phyloP scores from a whole-genome alignment of 2,888 invertebrate genomes.

The Caenorhabditis panamensis region DNA sequence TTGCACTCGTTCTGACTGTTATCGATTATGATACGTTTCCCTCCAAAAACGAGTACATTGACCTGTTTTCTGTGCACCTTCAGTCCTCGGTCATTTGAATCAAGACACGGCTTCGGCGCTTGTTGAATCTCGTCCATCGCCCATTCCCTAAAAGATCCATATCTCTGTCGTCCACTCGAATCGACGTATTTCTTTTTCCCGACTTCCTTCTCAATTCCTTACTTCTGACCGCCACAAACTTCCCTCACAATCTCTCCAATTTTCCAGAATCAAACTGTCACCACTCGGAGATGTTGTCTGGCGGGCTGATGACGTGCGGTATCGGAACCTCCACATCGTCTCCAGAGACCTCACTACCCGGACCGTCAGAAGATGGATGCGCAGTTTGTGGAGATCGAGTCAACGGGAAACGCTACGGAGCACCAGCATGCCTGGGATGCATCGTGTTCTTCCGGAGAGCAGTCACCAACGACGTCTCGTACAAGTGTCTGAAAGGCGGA shows the following conservation, averaged over 20 bases:
- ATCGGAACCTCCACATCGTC: conserved; percentile 14
- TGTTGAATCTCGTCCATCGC: neutral
- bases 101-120: neutral
- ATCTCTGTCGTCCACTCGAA: neutral
- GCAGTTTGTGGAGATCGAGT: conserved; percentile 71
- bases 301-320: conserved; percentile 29
- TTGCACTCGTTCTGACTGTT: neutral
- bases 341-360: neutral
- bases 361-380: conserved; percentile 50
- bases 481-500: conserved; percentile 67
- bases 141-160: neutral
- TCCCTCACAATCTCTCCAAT: neutral
- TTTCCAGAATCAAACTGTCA: conserved; percentile 39
- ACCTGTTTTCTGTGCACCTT: neutral
- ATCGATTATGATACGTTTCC: neutral
- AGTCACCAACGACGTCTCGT: conserved; percentile 66
- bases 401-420: conserved; percentile 68
- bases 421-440: conserved; percentile 72
- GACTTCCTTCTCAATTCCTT: too few relatives aligned
- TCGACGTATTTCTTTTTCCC: conserved; percentile 1
- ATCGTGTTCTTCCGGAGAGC: conserved; percentile 71
- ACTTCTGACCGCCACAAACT: neutral
- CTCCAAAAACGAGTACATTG: neutral
- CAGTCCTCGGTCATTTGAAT: neutral
- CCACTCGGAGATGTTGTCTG: conserved; percentile 21